Evolutionary conservation across 2,888 invertebrate genomes (phyloP), one percentile per base, ranked within the genome.

Genomic region (Arge pagana): DNA sequence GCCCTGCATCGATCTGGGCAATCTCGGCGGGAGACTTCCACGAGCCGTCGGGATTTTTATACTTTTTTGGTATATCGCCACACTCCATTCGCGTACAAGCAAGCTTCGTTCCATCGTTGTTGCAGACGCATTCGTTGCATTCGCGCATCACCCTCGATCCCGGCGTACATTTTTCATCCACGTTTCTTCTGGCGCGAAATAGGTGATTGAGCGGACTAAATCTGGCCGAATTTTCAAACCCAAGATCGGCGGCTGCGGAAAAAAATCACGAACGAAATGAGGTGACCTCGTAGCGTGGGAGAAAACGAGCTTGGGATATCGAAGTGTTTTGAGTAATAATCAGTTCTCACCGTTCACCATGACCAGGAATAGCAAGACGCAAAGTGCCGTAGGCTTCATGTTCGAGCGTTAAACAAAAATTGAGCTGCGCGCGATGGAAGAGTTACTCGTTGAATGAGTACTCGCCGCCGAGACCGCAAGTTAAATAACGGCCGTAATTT

Each of bases 111-210:
- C 83, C 81, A 42, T 82, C 81, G n/a, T 77, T 67, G 51, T 81
- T 81, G 63, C 84, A 84, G 11, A 79, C 77, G 62, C 84, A 84
- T 66, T 78, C 81, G 62, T 83, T 84, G 70, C 84, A 84, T 49
- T 83, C 82, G 52, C 81, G 36, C 11, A 55, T 56, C 41, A 59
- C 61, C 2, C 13, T 15, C 5, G 45, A 48, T 8, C 59, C 58
- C 10, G 66, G 63, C 37, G 41, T 16, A 24, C 58, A 59, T 2
- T 18, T 3, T 11, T 50, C 19, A 4, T 41, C 24, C 18, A 2
- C 35, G 23, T 42, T 24, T 30, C 31, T 1, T 36, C 48, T 19
- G n/a, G n/a, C n/a, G n/a, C n/a, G n/a, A n/a, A n/a, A n/a, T n/a
- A n/a, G n/a, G n/a, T n/a, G n/a, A n/a, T n/a, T n/a, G n/a, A n/a